Evolutionary conservation across 2,113 vertebrate genomes (phyloP).

Genomic region (Galemys pyrenaicus): DNA sequence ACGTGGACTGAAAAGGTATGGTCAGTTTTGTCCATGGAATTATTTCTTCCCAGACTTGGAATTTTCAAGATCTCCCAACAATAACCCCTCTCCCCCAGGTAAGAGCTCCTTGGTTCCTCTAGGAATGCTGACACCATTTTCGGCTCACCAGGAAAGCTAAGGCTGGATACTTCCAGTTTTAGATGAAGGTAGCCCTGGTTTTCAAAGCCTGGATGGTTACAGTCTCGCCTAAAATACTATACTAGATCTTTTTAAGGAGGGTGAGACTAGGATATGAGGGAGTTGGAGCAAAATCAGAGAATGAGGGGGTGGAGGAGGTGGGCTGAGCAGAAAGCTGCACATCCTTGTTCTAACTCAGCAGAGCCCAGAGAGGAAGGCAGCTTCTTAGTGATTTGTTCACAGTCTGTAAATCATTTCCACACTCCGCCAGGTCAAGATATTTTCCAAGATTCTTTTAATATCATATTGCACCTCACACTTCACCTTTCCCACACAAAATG

Average conservation of each 20-base stretch:
- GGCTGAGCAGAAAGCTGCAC: neutral
- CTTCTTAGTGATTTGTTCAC: conserved; percentile 54
- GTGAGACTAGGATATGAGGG: conserved; percentile 37
- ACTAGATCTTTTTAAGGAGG: conserved; percentile 23
- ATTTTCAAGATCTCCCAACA: neutral
- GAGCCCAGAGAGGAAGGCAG: conserved; percentile 11
- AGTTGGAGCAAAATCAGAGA: neutral
- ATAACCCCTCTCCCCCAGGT: neutral
- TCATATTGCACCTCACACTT: neutral
- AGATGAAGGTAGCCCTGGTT: neutral
- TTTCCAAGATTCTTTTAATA: conserved; percentile 33
- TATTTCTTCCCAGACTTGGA: neutral
- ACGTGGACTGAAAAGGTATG: neutral
- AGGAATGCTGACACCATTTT: neutral
- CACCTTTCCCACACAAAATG: neutral
- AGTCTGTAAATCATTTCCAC: conserved; percentile 61
- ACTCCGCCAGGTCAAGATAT: neutral
- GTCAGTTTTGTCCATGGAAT: neutral
- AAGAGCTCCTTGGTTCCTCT: neutral
- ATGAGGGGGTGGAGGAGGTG: neutral
- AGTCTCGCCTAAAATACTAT: neutral
- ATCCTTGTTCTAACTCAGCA: conserved; percentile 45
- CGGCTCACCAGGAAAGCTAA: neutral
- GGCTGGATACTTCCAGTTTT: neutral
- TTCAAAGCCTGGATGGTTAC: neutral